Percentiles rank a stretch among this genome's conserved stretches.
Evolutionary conservation across 2,113 vertebrate species (phyloP).

Genomic region (Erpornis zantholeuca): DNA sequence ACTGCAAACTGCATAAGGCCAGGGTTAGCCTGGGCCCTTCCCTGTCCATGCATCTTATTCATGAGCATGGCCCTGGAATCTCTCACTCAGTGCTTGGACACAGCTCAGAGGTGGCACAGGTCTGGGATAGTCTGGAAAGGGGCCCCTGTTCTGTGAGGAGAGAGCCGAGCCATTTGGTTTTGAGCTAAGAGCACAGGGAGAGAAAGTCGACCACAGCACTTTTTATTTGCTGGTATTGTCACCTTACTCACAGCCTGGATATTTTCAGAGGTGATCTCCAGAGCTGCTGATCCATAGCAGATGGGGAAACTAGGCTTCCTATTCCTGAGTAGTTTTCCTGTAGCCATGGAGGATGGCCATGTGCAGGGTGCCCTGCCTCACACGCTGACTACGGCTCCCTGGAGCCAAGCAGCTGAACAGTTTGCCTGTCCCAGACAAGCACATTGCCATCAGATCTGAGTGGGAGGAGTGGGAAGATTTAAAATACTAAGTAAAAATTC

Average conservation of each 20-base stretch:
- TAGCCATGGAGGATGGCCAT: background rate
- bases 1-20: background rate
- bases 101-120: background rate
- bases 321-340: background rate
- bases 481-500: background rate
- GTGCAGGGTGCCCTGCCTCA: rapidly evolving
- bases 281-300: background rate
- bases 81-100: background rate
- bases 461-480: background rate
- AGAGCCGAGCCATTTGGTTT: background rate
- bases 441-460: rapidly evolving
- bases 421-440: background rate
- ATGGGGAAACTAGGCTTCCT: background rate
- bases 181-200: background rate
- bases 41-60: background rate
- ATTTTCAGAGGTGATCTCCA: background rate
- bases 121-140: background rate
- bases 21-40: background rate
- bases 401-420: background rate
- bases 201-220: background rate
- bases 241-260: background rate
- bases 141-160: background rate
- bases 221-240: background rate
- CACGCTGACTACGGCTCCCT: rapidly evolving
- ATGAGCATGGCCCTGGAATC: background rate